Evolutionary conservation across 1,140 invertebrate species (phyloP).

Genomic region (Rhizoglyphus robini): DNA sequence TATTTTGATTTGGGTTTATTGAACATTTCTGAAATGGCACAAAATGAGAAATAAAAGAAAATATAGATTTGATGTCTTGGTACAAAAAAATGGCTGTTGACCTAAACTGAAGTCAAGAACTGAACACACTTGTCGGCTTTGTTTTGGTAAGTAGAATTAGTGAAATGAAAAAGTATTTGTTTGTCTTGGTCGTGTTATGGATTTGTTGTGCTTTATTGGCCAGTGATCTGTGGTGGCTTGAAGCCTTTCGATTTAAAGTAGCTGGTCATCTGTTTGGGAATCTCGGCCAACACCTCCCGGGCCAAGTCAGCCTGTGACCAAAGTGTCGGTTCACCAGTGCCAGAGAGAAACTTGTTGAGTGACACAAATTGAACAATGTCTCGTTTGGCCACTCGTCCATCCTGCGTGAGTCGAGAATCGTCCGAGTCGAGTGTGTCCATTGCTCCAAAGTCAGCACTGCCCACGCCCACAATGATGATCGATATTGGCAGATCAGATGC

Average conservation of each 20-base stretch:
- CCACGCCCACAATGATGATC: slow-evolving; percentile 43
- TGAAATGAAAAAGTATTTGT: no score
- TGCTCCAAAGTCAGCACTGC: slow-evolving; percentile 42
- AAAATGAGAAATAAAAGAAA: no score
- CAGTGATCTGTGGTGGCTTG: no score
- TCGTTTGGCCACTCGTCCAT: slow-evolving; percentile 22
- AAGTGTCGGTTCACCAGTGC: slow-evolving; percentile 14
- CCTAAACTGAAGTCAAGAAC: no score
- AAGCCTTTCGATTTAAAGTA: slow-evolving; percentile 21
- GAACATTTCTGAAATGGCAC: no score
- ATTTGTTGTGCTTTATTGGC: no score
- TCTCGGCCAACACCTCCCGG: slow-evolving; percentile 47
- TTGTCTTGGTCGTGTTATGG: no score
- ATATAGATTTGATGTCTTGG: no score
- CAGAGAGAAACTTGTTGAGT: slow-evolving; percentile 17
- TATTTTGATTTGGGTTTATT: no score
- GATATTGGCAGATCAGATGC: slow-evolving; percentile 33
- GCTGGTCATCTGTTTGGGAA: slow-evolving; percentile 43
- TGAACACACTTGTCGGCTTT: no score
- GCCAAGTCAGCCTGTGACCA: slow-evolving; percentile 36
- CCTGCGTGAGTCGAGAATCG: slow-evolving; percentile 15
- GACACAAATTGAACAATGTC: slow-evolving; percentile 27
- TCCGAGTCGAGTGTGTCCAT: slow-evolving; percentile 25
- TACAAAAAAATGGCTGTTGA: no score
- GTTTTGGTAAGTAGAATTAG: no score